Base-by-base conservation (phyloP, 2,888 invertebrate genomes). In the Digitonthophagus gazella region DNA sequence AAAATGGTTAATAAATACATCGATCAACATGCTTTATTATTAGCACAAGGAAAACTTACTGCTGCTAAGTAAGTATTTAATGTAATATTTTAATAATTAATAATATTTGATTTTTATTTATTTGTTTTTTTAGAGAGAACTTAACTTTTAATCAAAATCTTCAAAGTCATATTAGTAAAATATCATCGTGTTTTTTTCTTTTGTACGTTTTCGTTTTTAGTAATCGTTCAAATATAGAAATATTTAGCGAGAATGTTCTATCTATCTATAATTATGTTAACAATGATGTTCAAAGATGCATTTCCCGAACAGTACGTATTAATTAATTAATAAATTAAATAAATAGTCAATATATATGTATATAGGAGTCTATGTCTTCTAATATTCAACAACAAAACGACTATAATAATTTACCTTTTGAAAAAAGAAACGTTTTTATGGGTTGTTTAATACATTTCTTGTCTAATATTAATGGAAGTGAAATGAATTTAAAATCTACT, bases 121-220 rank as follows among this genome's bases (percentile, higher is more conserved):
- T 61, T 18, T 16, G 16, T 61, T 1, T 18, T 61, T 61, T 5
- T 61, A 61, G 61, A 20, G 4, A 61, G 2, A 64, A 28, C 20
- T 28, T 44, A 71, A 68, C 57, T 64, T 18, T 71, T 68, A 4
- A 74, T 44, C 58, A 65, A 70, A 66, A 72, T 72, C 65, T 72
- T 73, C 44, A 56, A 58, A 54, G 61, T 58, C n/a, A 18, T 58
- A 15, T 58, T 22, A 44, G 15, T n/a, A 5, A 28, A 64, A 14
- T 44, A 22, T 19, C 15, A 11, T 64, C 64, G 14, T 64, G 28
- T 64, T 61, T 19, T 18, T 4, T n/a, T 61, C 16, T 20, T 20
- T 6, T 61, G 61, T 20, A 61, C 18, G 15, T 19, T 61, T 18
- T 61, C 16, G n/a, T 61, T 6, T 6, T 18, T 61, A 8, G 16